Percentiles rank a stretch among this genome's conserved stretches.
These are phyloP conservation scores for Hermodice carunculata DNA, from an alignment of 2,888 invertebrate genomes.

Conservation along the genomic window DNA sequence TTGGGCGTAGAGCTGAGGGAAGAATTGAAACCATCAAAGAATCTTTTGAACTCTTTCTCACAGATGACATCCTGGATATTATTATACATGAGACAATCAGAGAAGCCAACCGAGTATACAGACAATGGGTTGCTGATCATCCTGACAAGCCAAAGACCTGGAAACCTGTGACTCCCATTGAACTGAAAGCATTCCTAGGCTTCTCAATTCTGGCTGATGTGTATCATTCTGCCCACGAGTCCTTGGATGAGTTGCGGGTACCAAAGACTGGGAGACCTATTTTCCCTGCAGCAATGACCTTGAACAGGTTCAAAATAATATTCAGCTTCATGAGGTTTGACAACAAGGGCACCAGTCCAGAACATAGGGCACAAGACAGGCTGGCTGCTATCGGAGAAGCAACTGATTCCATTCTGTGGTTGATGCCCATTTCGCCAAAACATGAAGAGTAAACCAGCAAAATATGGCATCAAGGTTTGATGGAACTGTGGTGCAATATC, in stretches of 20 bases:
- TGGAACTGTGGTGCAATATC: too few relatives aligned
- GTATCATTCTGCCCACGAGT: too few relatives aligned
- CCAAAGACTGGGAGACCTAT: neutral
- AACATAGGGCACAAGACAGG: neutral
- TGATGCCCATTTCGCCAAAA: conserved; percentile 6
- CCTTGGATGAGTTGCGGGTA: neutral
- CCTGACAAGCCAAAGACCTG: too few relatives aligned
- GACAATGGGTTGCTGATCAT: too few relatives aligned
- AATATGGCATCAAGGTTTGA: too few relatives aligned
- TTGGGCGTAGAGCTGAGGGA: neutral
- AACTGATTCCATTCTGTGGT: conserved; percentile 14
- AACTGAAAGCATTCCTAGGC: neutral
- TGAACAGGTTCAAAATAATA: neutral
- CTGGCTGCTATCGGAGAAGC: conserved; percentile 1
- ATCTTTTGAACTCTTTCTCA: neutral
- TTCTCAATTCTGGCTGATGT: neutral
- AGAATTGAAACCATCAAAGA: neutral
- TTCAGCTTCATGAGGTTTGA: neutral
- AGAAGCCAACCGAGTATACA: neutral
- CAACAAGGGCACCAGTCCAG: neutral
- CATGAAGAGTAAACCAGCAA: conserved; percentile 10
- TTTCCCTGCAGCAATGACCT: neutral
- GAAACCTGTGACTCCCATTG: neutral
- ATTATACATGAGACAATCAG: neutral
- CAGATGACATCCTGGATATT: too few relatives aligned